Evolutionary conservation across 1,140 invertebrate species (phyloP).

Genomic region (Mesaphorura yosii): DNA sequence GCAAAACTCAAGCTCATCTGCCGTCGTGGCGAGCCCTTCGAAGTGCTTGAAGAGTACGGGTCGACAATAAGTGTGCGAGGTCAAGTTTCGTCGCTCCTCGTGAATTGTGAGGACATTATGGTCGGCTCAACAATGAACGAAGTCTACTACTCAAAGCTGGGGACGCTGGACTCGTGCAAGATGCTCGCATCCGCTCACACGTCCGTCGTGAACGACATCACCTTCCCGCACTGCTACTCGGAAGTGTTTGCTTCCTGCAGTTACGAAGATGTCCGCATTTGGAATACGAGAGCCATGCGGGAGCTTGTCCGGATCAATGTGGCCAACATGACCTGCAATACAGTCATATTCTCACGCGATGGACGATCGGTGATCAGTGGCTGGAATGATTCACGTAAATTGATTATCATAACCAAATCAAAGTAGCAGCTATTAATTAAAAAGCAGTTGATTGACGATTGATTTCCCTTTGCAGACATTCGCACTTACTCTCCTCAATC

Average conservation of each 20-base stretch:
- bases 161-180: constrained; percentile 49
- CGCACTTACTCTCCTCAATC: constrained; percentile 70
- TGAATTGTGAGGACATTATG: constrained; percentile 39
- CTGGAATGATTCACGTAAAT: not conserved
- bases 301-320: constrained; percentile 72
- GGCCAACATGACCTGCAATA: constrained; percentile 71
- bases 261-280: constrained; percentile 69
- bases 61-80: constrained; percentile 33
- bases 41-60: constrained; percentile 23
- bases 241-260: constrained; percentile 64
- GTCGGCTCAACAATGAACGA: constrained; percentile 66
- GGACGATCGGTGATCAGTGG: constrained; percentile 56
- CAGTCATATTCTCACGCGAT: constrained; percentile 60
- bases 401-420: too few relatives aligned
- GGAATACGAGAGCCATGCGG: constrained; percentile 58
- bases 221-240: constrained; percentile 58
- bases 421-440: not conserved
- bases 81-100: constrained; percentile 46
- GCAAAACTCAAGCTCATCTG: constrained; percentile 33
- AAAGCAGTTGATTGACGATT: not conserved
- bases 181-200: constrained; percentile 71
- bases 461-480: constrained; percentile 38
- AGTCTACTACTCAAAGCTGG: constrained; percentile 65
- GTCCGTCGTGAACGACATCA: constrained; percentile 62
- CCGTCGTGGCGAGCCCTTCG: constrained; percentile 38